These are phyloP conservation scores for Gymnoscopelus braueri DNA, from an alignment of 2,797 vertebrate genomes.

Conservation along the genomic window DNA sequence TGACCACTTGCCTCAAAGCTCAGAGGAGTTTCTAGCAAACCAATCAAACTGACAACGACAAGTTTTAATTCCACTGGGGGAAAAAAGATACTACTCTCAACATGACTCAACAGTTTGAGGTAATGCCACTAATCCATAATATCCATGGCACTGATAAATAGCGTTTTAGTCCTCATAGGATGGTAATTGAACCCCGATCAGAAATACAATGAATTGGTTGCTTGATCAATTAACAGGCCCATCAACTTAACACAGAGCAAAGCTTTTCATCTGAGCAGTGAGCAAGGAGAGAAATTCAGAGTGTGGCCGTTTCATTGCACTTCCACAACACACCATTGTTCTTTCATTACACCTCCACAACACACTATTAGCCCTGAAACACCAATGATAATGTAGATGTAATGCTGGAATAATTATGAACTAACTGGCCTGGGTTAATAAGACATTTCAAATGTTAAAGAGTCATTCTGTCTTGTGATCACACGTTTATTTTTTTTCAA, in stretches of 20 bases:
- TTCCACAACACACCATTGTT: background rate
- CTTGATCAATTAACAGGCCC: conserved; percentile 21
- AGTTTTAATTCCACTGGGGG: conserved; percentile 5
- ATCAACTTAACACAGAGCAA: background rate
- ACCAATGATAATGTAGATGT: conserved; percentile 36
- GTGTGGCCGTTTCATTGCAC: conserved; percentile 19
- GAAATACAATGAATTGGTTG: no score
- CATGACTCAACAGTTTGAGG: background rate
- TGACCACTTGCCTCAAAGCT: conserved; percentile 8
- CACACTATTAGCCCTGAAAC: no score
- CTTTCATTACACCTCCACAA: conserved; percentile 24
- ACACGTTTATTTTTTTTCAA: no score
- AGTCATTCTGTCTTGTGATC: conserved; percentile 57
- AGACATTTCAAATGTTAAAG: conserved; percentile 80
- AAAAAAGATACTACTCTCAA: background rate
- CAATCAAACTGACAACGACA: conserved; percentile 11
- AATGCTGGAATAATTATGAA: conserved; percentile 15
- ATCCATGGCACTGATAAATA: background rate
- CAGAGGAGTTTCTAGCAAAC: conserved; percentile 6
- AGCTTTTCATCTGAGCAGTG: conserved; percentile 2
- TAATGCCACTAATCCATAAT: background rate
- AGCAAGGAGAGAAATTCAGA: background rate
- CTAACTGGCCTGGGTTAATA: conserved; percentile 68
- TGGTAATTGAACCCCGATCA: no score
- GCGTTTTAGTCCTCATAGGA: background rate